phyloP scores from a whole-genome alignment of 2,113 vertebrate genomes.

The Salminus brasiliensis region DNA sequence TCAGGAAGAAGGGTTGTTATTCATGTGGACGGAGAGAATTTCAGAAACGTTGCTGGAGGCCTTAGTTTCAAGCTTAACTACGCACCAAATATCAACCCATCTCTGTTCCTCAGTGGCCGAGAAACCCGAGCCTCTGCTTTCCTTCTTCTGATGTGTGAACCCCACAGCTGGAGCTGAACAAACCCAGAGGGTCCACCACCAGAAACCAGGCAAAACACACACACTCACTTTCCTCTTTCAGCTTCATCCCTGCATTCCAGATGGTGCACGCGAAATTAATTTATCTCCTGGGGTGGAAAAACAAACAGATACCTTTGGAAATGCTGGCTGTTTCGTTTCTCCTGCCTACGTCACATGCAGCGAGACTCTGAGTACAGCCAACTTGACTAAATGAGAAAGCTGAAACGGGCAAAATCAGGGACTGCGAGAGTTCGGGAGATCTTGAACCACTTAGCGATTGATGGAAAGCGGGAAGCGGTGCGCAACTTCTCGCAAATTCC shows the following conservation, averaged over 20 bases:
- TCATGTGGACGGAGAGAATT: too few species aligned
- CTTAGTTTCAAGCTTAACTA: neutral
- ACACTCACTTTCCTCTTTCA: conserved; percentile 14
- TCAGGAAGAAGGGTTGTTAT: too few species aligned
- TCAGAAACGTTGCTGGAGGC: too few species aligned
- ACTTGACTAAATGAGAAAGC: conserved; percentile 37
- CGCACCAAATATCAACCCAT: neutral
- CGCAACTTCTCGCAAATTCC: neutral
- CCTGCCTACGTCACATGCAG: conserved; percentile 21
- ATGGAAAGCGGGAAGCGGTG: neutral
- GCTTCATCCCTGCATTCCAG: conserved; percentile 36
- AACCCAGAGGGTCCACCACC: conserved; percentile 24
- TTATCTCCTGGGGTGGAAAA: conserved; percentile 47
- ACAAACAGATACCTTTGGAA: conserved; percentile 39
- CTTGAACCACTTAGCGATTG: conserved; percentile 2
- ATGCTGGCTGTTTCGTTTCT: conserved; percentile 17
- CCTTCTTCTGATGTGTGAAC: conserved; percentile 32
- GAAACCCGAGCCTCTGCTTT: neutral
- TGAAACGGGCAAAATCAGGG: neutral
- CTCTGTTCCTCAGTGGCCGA: neutral
- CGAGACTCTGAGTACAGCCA: conserved; percentile 28
- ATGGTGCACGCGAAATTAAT: conserved; percentile 43
- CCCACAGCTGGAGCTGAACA: conserved; percentile 45
- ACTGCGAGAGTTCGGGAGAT: neutral
- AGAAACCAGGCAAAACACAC: conserved; percentile 7